A percentile compares a stretch with the other conserved stretches of the same genome.
Conservation (phyloP, 2,888 invertebrate genomes). For the Himalopsyche kuldschensis region DNA sequence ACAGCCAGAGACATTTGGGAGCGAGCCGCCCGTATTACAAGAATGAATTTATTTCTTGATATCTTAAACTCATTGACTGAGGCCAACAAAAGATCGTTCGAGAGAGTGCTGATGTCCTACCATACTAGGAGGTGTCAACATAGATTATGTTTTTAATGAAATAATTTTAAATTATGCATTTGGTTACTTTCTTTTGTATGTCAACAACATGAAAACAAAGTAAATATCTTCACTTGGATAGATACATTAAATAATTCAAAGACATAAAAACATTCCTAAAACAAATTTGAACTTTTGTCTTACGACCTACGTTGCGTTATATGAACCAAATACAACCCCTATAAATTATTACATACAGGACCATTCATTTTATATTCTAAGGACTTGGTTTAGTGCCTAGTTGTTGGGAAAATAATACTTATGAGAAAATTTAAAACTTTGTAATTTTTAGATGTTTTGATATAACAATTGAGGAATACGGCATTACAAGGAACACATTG, state of each 20-base stretch:
- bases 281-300: neutral
- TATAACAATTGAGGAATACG: neutral
- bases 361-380: neutral
- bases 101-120: too few species aligned
- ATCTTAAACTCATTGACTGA: too few species aligned
- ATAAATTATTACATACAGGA: neutral
- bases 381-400: neutral
- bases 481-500: neutral
- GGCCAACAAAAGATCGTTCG: too few species aligned
- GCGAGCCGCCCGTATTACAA: too few species aligned
- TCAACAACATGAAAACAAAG: too few species aligned
- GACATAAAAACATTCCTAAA: neutral
- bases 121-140: too few species aligned
- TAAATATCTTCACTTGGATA: too few species aligned
- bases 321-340: neutral
- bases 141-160: too few species aligned
- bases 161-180: too few species aligned
- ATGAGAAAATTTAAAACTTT: neutral
- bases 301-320: neutral
- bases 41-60: too few species aligned
- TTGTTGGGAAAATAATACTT: neutral
- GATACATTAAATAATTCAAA: neutral
- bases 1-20: too few species aligned
- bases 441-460: neutral
- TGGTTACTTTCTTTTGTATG: too few species aligned